Evolutionary conservation across 2,888 invertebrate species (phyloP).

Genomic region (Cheilosia urbana): DNA sequence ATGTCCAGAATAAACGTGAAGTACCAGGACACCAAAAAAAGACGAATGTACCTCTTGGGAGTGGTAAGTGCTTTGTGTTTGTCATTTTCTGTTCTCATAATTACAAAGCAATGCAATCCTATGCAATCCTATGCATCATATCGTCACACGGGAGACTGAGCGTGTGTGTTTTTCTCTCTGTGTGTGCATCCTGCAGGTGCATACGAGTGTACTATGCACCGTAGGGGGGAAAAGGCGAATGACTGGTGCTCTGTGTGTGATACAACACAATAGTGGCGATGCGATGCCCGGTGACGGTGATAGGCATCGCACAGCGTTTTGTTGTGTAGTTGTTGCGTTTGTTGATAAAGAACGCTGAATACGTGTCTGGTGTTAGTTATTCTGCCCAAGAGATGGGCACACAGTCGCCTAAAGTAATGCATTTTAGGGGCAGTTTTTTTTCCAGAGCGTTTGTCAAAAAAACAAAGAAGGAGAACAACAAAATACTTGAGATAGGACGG

Average conservation of each 20-base stretch:
- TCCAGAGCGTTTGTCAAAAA: neutral
- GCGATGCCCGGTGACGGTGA: slow-evolving; percentile 48
- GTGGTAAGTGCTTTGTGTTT: slow-evolving; percentile 82
- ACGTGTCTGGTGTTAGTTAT: slow-evolving; percentile 71
- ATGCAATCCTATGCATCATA: slow-evolving; percentile 73
- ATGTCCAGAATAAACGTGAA: slow-evolving; percentile 80
- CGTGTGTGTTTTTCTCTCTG: slow-evolving; percentile 31
- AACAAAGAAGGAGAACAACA: neutral
- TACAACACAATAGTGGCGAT: slow-evolving; percentile 46
- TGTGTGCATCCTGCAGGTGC: slow-evolving; percentile 75
- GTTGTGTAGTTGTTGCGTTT: slow-evolving; percentile 66
- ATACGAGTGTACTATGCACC: slow-evolving; percentile 54
- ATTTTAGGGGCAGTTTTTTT: slow-evolving; percentile 21
- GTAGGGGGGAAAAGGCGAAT: slow-evolving; percentile 10
- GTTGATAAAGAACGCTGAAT: slow-evolving; percentile 65
- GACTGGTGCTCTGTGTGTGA: slow-evolving; percentile 1
- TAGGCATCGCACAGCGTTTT: slow-evolving; percentile 17
- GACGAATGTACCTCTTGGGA: slow-evolving; percentile 83
- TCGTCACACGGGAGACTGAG: slow-evolving; percentile 25
- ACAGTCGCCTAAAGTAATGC: slow-evolving; percentile 56
- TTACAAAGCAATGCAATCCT: slow-evolving; percentile 74
- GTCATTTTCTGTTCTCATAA: slow-evolving; percentile 68
- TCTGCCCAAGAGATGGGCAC: slow-evolving; percentile 65
- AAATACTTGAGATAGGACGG: neutral
- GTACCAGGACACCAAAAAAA: slow-evolving; percentile 78